phyloP scores from a whole-genome alignment of 2,113 vertebrate species.

The Menidia beryllina region DNA sequence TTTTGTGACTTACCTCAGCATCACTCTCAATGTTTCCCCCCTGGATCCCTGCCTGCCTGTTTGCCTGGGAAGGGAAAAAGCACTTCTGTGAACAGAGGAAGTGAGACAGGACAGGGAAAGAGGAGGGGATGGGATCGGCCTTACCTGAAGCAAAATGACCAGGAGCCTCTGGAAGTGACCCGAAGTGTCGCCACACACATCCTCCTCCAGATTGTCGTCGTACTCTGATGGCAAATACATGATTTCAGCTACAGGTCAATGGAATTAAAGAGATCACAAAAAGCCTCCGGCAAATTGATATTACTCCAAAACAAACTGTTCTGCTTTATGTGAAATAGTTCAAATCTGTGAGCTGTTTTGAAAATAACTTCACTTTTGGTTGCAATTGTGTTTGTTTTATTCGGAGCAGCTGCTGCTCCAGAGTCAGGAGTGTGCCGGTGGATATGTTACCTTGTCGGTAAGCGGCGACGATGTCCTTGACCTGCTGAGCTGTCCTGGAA shows the following conservation, averaged over 20 bases:
- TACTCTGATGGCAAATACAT: conserved; percentile 82
- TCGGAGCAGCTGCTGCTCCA: neutral
- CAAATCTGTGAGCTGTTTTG: no score
- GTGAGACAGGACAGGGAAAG: neutral
- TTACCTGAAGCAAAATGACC: conserved; percentile 94
- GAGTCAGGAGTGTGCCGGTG: neutral
- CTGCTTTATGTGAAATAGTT: no score
- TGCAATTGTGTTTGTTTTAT: no score
- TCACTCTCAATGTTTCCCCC: conserved; percentile 86
- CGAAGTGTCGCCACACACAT: conserved; percentile 89
- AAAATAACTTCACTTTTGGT: no score
- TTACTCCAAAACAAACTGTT: no score
- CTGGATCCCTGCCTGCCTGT: conserved; percentile 87
- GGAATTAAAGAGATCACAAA: no score
- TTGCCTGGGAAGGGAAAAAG: conserved; percentile 81
- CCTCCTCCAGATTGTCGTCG: conserved; percentile 88
- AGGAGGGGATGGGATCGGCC: neutral
- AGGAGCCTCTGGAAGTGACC: conserved; percentile 92
- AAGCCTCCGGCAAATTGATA: no score
- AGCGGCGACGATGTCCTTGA: conserved; percentile 85
- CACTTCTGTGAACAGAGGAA: neutral
- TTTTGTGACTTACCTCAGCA: conserved; percentile 86
- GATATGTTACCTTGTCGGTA: conserved; percentile 86
- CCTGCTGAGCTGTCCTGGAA: conserved; percentile 87
- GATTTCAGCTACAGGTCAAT: no score